Base-by-base conservation (phyloP, 2,113 vertebrate species). In the Casuarius casuarius region DNA sequence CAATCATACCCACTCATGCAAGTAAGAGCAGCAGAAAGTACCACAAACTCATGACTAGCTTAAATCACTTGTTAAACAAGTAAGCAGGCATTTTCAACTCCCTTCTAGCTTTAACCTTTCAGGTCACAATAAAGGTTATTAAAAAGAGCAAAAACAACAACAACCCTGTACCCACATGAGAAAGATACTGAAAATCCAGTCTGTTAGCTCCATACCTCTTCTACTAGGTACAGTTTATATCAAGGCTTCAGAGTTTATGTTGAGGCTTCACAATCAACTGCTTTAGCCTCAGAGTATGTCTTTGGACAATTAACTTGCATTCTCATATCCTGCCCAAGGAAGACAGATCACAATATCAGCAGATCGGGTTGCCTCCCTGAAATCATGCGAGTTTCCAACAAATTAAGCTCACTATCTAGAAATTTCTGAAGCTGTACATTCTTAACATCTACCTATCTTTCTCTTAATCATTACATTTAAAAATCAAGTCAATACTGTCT, bases 241-340 rank as follows among this genome's bases (percentile, higher is more conserved):
- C n/a, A 73, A 35, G 14, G 12, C 35, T 35, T 23, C 33, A 31
- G 18, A 35, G 61, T 35, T 56, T 38, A 15, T 63, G 25, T 38
- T 11, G 35, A 23, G 61, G n/a, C 19, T 62, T 76, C 7, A 1
- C 10, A 79, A 56, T 51, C 62, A 79, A 70, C 18, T 20, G 15
- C 40, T 80, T 79, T 6, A 48, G 49, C 77, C 67, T 59, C 29
- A 40, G 52, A 88, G 20, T 19, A 80, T 19, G 63, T 54, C 58
- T 88, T 67, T 70, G 63, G 71, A 85, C 49, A 86, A 71, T 77
- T 66, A 89, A 81, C 68, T 58, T 33, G 12, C 18, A 65, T 52
- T 74, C 95, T 94, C 79, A 87, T 61, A 92, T 90, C 89, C 95
- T 93, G 77, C 70, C 48, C 61, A 68, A 65, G 72, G 78, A 94